Percentiles rank a stretch among this genome's conserved stretches.
phyloP scores from a whole-genome alignment of 2,888 invertebrate species.

The Branchipolynoe longqiensis region DNA sequence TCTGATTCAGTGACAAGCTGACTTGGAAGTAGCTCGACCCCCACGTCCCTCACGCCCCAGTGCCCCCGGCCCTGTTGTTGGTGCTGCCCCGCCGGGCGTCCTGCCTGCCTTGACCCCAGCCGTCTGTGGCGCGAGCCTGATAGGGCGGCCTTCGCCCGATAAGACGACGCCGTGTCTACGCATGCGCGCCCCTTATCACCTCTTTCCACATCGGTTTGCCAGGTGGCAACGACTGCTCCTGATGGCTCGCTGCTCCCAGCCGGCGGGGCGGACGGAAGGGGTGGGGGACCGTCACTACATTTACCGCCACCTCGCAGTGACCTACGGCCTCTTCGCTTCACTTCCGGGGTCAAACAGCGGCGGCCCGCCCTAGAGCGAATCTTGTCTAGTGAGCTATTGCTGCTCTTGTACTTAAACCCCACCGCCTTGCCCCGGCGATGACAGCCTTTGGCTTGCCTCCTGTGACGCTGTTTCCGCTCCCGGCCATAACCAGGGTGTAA shows the following conservation, averaged over 20 bases:
- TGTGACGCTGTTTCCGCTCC: conserved; percentile 4
- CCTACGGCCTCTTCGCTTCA: conserved; percentile 1
- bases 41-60: neutral
- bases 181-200: conserved; percentile 9
- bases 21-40: neutral
- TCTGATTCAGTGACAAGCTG: neutral
- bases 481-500: conserved; percentile 9
- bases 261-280: neutral
- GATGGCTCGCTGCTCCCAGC: neutral
- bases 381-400: conserved; percentile 44
- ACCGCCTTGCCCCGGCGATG: conserved; percentile 30
- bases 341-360: conserved; percentile 24
- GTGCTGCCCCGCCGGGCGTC: neutral
- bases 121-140: conserved; percentile 9
- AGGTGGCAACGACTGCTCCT: neutral
- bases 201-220: conserved; percentile 30
- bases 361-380: conserved; percentile 20
- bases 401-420: conserved; percentile 34
- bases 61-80: neutral
- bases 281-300: neutral
- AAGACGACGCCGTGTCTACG: neutral
- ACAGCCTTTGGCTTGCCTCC: conserved; percentile 8
- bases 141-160: neutral
- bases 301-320: neutral
- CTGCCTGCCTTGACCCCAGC: conserved; percentile 4